Evolutionary conservation across 2,113 vertebrate species (phyloP), one percentile per base, ranked within the genome.

Genomic region (Lathamus discolor): DNA sequence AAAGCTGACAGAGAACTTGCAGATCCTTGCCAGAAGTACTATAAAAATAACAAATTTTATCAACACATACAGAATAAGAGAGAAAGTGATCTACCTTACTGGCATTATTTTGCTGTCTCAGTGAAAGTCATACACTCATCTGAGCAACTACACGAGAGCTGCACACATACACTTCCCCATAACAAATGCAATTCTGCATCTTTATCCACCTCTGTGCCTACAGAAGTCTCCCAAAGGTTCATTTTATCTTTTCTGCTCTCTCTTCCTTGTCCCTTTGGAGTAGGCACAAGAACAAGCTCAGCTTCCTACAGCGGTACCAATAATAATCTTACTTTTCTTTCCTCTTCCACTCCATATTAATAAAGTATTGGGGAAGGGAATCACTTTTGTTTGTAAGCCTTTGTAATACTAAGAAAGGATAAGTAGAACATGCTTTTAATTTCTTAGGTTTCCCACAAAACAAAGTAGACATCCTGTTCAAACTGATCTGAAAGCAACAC

Each of bases 11-110:
- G 92, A 69, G 93, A 95, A 95, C 70, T 89, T 89, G 49, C 70
- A 88, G 70, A 88, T 88, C 39, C 87, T 90, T 92, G 94, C 96
- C 94, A 94, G 96, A 91, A 90, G 63, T 44, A 69, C 77, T 72
- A 95, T 51, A 95, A 95, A 97, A 95, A 92, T 81, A 95, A 92
- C 44, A 92, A 86, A 79, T 87, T 88, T 92, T 84, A 94, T 33
- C 94, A 95, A 91, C 72, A 91, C 48, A 43, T 37, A 79, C 37
- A 57, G 57, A 54, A 20, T 72, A 89, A 75, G 57, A 91, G 59
- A 88, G 39, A 80, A 96, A 92, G 91, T 80, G 92, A 79, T 29
- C 74, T 79, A 24, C 28, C 31, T 92, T 66, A 87, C 6, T 84
- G 51, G 76, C 24, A 68, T 75, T 22, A 51, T 78, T 86, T 66